Evolutionary conservation across 2,113 vertebrate genomes (phyloP).

Genomic region (Glareola pratincola): DNA sequence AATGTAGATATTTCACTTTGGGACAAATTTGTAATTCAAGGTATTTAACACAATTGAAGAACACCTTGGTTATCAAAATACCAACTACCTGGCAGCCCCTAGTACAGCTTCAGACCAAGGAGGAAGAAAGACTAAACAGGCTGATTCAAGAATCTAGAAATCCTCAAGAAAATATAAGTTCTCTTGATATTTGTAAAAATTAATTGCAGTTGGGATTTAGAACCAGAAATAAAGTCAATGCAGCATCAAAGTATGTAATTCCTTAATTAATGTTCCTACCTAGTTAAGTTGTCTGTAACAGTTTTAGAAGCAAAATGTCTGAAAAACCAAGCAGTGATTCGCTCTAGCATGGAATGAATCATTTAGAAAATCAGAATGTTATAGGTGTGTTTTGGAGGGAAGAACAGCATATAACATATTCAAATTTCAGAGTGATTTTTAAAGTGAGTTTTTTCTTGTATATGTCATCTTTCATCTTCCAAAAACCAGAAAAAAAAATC

Average conservation of each 20-base stretch:
- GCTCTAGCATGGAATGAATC: neutral
- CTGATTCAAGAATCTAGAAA: neutral
- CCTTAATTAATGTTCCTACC: neutral
- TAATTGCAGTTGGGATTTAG: neutral
- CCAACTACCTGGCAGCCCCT: neutral
- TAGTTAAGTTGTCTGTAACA: neutral
- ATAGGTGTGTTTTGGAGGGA: neutral
- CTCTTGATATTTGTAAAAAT: neutral
- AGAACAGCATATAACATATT: neutral
- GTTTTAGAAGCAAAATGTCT: neutral
- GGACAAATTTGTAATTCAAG: neutral
- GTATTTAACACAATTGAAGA: neutral
- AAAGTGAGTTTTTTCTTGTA: neutral
- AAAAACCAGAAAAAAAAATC: neutral
- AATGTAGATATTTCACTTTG: neutral
- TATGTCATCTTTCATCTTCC: neutral
- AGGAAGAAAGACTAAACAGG: neutral
- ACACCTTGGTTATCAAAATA: neutral
- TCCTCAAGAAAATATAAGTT: neutral
- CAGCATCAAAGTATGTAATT: neutral
- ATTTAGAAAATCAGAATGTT: neutral
- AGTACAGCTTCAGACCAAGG: neutral
- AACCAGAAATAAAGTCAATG: neutral
- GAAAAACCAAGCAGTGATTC: neutral
- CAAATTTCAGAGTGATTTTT: neutral